A percentile compares a stretch with the other conserved stretches of the same genome.
These are phyloP conservation scores for Megalopta genalis DNA, from an alignment of 1,140 invertebrate genomes.

Conservation along the genomic window DNA sequence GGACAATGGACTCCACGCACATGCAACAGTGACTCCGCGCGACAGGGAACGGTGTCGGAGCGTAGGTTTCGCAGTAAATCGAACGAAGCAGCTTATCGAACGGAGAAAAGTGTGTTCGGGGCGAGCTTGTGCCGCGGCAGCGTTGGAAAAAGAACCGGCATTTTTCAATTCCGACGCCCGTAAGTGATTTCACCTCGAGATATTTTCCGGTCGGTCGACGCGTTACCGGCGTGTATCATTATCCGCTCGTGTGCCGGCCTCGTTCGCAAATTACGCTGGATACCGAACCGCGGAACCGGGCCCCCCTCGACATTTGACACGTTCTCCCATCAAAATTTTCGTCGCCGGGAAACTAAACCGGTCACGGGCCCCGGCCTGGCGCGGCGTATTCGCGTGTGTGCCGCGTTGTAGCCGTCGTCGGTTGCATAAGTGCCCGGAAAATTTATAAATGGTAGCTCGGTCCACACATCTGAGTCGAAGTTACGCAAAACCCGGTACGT, in stretches of 20 bases:
- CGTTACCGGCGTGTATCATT: neutral
- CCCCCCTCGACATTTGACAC: neutral
- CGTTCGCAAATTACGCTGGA: neutral
- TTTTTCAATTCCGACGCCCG: neutral
- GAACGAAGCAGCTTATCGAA: too few relatives aligned
- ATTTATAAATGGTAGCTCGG: slow-evolving; percentile 42
- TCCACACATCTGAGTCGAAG: slow-evolving; percentile 31
- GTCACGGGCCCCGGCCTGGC: slow-evolving; percentile 8
- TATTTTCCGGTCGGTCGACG: neutral
- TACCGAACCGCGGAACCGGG: neutral
- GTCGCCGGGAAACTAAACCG: neutral
- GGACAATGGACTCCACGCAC: too few relatives aligned
- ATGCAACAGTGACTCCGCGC: too few relatives aligned
- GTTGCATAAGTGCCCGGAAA: slow-evolving; percentile 45
- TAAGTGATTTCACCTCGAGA: slow-evolving; percentile 1
- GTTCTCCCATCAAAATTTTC: slow-evolving; percentile 22
- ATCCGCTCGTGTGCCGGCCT: neutral
- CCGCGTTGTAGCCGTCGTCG: neutral
- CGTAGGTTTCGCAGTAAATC: too few relatives aligned
- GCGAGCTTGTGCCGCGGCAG: too few relatives aligned
- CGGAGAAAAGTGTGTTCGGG: too few relatives aligned
- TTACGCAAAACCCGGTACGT: slow-evolving; percentile 39
- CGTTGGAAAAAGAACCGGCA: too few relatives aligned
- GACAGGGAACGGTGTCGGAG: too few relatives aligned
- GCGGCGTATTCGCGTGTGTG: neutral